Percentiles rank a stretch among this genome's conserved stretches.
phyloP scores from a whole-genome alignment of 2,888 invertebrate genomes.

The Vanessa cardui region DNA sequence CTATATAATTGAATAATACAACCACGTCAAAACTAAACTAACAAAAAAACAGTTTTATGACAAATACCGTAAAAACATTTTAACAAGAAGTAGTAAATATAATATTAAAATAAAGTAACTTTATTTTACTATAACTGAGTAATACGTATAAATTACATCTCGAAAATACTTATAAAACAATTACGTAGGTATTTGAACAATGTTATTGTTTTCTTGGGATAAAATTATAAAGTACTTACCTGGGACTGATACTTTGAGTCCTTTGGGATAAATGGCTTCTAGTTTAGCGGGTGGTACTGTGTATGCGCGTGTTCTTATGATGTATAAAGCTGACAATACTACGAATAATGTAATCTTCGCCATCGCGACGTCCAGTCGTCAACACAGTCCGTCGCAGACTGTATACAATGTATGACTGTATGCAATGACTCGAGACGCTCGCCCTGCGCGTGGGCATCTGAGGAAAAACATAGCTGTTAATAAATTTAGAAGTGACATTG shows the following conservation, averaged over 20 bases:
- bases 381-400: conserved; percentile 31
- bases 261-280: conserved; percentile 83
- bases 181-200: no score
- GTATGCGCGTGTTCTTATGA: conserved; percentile 44
- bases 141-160: no score
- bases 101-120: no score
- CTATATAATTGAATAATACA: no score
- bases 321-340: conserved; percentile 28
- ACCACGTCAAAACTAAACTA: no score
- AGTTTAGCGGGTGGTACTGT: conserved; percentile 80
- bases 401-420: conserved; percentile 24
- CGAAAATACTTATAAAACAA: no score
- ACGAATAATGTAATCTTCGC: conserved; percentile 27
- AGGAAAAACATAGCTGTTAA: conserved; percentile 11
- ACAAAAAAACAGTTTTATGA: no score
- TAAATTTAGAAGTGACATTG: conserved; percentile 8
- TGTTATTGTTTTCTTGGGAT: not conserved
- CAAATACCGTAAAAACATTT: no score
- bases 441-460: conserved; percentile 28
- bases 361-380: conserved; percentile 54
- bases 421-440: conserved; percentile 19
- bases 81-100: no score
- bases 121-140: no score
- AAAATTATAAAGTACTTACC: conserved; percentile 55
- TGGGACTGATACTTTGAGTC: conserved; percentile 83